These are phyloP conservation scores for Amphipyra berbera DNA, from an alignment of 2,888 invertebrate genomes.

Conservation along the genomic window DNA sequence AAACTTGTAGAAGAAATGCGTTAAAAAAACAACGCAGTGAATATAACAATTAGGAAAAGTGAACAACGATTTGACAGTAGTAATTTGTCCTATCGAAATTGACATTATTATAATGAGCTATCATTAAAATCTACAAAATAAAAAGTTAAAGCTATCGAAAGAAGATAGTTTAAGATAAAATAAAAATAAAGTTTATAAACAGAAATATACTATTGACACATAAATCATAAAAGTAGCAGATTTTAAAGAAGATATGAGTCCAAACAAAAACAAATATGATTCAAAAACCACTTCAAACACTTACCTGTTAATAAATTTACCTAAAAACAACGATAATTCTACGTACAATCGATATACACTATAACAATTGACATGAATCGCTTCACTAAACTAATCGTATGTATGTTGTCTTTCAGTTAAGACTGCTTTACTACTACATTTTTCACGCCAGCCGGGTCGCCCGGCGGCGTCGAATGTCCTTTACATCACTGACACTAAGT, in stretches of 20 bases:
- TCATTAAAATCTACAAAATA: background rate
- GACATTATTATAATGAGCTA: background rate
- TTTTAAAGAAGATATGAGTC: background rate
- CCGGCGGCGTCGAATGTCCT: conserved; percentile 76
- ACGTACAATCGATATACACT: conserved; percentile 74
- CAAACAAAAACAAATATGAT: conserved; percentile 38
- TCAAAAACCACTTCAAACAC: conserved; percentile 36
- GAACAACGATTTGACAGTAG: background rate
- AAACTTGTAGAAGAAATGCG: conserved; percentile 9
- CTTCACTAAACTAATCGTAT: conserved; percentile 69
- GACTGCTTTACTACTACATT: conserved; percentile 70
- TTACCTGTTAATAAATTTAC: conserved; percentile 67
- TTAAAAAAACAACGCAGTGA: background rate
- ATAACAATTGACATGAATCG: conserved; percentile 83
- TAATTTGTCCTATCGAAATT: background rate
- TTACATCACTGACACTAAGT: conserved; percentile 81
- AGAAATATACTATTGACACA: background rate
- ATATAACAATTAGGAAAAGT: background rate
- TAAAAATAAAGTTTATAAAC: conserved; percentile 6
- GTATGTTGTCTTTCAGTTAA: conserved; percentile 65
- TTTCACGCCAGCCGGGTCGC: conserved; percentile 74
- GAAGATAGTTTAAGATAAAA: background rate
- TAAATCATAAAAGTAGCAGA: background rate
- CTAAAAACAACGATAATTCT: conserved; percentile 70
- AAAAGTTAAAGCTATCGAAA: background rate